These are phyloP conservation scores for Podotricha telesiphe DNA, from an alignment of 2,888 invertebrate genomes.

Conservation along the genomic window DNA sequence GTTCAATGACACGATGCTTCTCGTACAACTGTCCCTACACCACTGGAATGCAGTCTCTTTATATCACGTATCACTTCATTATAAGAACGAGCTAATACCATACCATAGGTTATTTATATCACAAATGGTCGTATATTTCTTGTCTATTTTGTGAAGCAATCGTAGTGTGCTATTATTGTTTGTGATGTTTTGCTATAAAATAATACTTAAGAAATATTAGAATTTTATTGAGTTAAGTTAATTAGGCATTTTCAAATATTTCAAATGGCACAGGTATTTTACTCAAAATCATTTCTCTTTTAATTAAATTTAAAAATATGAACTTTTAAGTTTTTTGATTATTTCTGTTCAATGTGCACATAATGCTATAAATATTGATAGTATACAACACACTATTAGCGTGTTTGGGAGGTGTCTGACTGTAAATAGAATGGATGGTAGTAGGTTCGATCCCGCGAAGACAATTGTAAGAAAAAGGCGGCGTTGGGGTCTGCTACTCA, in stretches of 20 bases:
- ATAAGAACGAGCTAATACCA: slow-evolving; percentile 35
- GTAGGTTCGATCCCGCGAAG: too few relatives aligned
- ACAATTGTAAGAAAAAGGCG: too few relatives aligned
- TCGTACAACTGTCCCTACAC: slow-evolving; percentile 54
- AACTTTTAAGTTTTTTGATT: too few relatives aligned
- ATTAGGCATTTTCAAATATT: not conserved
- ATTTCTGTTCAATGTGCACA: too few relatives aligned
- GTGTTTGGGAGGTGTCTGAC: too few relatives aligned
- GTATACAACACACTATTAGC: too few relatives aligned
- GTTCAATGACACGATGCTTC: slow-evolving; percentile 73
- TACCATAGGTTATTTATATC: slow-evolving; percentile 29
- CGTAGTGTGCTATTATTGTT: slow-evolving; percentile 16
- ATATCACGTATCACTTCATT: slow-evolving; percentile 45
- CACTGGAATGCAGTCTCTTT: slow-evolving; percentile 64
- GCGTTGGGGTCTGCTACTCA: too few relatives aligned
- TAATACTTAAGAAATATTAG: not conserved
- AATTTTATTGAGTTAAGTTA: not conserved
- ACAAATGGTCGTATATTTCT: slow-evolving; percentile 24
- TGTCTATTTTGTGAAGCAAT: slow-evolving; percentile 18
- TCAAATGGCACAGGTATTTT: not conserved
- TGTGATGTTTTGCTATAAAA: slow-evolving; percentile 9
- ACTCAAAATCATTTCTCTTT: too few relatives aligned
- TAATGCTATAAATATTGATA: too few relatives aligned
- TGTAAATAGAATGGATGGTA: too few relatives aligned
- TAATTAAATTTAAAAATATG: too few relatives aligned